These are phyloP conservation scores for Amphipyra tragopoginis DNA, from an alignment of 2,888 invertebrate species.

Conservation along the genomic window DNA sequence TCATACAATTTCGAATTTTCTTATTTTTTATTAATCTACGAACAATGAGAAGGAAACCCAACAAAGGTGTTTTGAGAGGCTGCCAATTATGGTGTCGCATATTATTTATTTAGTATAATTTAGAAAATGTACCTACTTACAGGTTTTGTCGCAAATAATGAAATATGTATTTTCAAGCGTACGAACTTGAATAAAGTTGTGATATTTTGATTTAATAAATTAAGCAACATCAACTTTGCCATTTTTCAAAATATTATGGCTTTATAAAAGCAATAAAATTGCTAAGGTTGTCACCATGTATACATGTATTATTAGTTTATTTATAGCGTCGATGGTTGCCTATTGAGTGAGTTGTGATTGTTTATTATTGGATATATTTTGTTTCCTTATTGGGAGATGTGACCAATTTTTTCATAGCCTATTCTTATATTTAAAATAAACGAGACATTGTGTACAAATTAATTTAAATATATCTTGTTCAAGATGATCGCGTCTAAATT, in stretches of 20 bases:
- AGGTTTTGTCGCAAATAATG: too few relatives aligned
- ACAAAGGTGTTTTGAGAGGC: too few relatives aligned
- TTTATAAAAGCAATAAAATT: neutral
- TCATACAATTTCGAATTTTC: too few relatives aligned
- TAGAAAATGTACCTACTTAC: neutral
- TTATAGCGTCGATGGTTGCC: constrained; percentile 9
- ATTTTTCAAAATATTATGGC: too few relatives aligned
- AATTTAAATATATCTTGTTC: too few relatives aligned
- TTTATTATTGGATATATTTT: constrained; percentile 6
- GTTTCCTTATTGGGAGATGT: constrained; percentile 13
- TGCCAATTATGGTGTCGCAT: neutral
- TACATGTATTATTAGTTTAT: neutral
- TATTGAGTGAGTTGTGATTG: constrained; percentile 33
- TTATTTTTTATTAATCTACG: too few relatives aligned
- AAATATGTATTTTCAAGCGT: too few relatives aligned
- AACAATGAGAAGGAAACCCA: too few relatives aligned
- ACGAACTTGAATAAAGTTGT: too few relatives aligned
- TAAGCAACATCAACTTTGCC: too few relatives aligned
- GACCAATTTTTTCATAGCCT: neutral
- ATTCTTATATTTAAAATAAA: neutral
- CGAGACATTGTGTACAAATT: neutral
- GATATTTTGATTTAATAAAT: too few relatives aligned
- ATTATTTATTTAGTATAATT: neutral
- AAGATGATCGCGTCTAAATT: too few relatives aligned
- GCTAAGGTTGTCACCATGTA: neutral